Conservation (phyloP, 2,797 vertebrate genomes). For the Eurystomus glaucurus region DNA sequence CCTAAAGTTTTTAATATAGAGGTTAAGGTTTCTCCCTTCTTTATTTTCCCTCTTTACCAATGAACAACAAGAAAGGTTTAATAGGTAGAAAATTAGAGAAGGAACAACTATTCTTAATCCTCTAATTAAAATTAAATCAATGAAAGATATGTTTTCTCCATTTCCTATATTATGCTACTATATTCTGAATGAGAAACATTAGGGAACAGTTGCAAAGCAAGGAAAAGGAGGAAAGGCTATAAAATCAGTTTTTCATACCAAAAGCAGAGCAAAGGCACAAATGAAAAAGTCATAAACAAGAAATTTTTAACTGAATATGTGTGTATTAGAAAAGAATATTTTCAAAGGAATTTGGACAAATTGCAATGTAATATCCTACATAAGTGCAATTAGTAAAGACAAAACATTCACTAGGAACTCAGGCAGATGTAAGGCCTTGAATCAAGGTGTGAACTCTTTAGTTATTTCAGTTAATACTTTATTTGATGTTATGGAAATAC, state of each 20-base stretch:
- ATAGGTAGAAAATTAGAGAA: not conserved
- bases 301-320: not conserved
- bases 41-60: not conserved
- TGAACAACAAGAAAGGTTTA: not conserved
- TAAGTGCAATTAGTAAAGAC: not conserved
- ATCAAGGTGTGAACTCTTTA: not conserved
- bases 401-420: not conserved
- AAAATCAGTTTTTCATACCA: not conserved
- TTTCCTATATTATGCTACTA: not conserved
- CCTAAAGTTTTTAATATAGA: not conserved
- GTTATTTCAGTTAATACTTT: not conserved
- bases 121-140: not conserved
- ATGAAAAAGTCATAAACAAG: not conserved
- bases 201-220: not conserved
- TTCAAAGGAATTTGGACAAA: not conserved
- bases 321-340: not conserved
- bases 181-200: not conserved
- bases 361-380: not conserved
- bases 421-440: not conserved
- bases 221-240: not conserved
- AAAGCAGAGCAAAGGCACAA: not conserved
- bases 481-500: not conserved
- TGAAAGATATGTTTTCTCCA: not conserved
- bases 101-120: not conserved
- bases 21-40: not conserved